phyloP scores from a whole-genome alignment of 2,888 invertebrate genomes.

The Drosophila nr. fundita region DNA sequence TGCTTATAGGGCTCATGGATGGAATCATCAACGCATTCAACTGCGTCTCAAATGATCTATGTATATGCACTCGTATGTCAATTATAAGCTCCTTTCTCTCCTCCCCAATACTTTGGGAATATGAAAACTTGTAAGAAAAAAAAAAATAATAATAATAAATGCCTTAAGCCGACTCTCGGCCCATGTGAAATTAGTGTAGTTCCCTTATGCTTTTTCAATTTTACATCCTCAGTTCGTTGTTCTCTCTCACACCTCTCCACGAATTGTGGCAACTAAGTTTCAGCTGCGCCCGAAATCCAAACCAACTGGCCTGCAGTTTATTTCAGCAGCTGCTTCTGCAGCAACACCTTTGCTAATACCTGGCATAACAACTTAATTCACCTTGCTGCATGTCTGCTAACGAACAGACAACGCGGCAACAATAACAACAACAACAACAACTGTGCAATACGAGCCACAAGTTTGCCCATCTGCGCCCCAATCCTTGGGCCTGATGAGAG shows the following conservation, averaged over 20 bases:
- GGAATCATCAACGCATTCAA: constrained; percentile 60
- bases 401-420: constrained; percentile 52
- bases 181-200: constrained; percentile 4
- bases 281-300: constrained; percentile 46
- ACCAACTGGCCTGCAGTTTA: constrained; percentile 40
- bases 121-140: neutral
- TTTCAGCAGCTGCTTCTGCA: constrained; percentile 27
- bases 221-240: constrained; percentile 5
- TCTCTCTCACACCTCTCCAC: neutral
- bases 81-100: constrained; percentile 14
- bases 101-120: neutral
- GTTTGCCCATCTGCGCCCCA: constrained; percentile 16
- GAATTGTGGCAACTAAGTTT: constrained; percentile 33
- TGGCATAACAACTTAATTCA: constrained; percentile 77
- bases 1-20: constrained; percentile 73
- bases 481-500: constrained; percentile 11
- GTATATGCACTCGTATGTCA: constrained; percentile 25
- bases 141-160: neutral
- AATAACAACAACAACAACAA: constrained; percentile 9
- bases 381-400: constrained; percentile 55
- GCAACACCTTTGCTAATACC: constrained; percentile 77
- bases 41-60: constrained; percentile 50
- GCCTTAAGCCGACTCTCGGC: neutral
- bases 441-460: constrained; percentile 20
- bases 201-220: constrained; percentile 27